Evolutionary conservation across 2,113 vertebrate genomes (phyloP).

Genomic region (Trachemys scripta): DNA sequence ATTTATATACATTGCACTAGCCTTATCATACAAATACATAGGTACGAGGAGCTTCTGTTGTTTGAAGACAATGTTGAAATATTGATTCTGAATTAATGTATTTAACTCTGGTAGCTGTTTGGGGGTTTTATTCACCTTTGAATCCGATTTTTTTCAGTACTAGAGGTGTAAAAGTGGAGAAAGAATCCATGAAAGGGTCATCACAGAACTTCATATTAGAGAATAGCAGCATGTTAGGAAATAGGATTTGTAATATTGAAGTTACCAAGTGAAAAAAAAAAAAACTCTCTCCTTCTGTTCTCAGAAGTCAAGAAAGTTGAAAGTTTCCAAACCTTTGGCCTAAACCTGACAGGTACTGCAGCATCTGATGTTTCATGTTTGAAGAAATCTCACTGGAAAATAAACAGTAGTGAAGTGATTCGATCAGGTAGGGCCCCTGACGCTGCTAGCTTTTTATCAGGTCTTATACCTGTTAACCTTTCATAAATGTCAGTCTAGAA

Average conservation of each 20-base stretch:
- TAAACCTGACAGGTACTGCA: conserved; percentile 33
- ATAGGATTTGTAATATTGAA: background rate
- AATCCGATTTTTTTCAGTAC: conserved; percentile 48
- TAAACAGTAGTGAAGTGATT: conserved; percentile 46
- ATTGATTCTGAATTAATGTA: conserved; percentile 19
- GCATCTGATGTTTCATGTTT: conserved; percentile 42
- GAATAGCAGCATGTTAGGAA: background rate
- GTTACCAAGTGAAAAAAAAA: conserved; percentile 27
- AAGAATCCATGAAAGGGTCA: conserved; percentile 10
- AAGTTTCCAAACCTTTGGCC: conserved; percentile 41
- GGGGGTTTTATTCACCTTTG: conserved; percentile 56
- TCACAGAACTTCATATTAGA: background rate
- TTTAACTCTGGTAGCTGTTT: background rate
- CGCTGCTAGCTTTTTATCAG: conserved; percentile 35
- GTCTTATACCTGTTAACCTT: conserved; percentile 58
- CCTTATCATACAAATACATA: background rate
- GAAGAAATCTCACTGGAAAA: conserved; percentile 58
- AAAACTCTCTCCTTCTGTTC: background rate
- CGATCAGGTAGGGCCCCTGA: conserved; percentile 20
- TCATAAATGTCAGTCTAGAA: conserved; percentile 54
- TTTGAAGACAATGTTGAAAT: conserved; percentile 21
- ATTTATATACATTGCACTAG: background rate
- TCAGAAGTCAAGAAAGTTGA: conserved; percentile 3
- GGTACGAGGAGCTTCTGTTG: background rate
- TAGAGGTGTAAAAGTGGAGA: conserved; percentile 20